phyloP scores from a whole-genome alignment of 2,113 vertebrate species.

The Brachyistius frenatus region DNA sequence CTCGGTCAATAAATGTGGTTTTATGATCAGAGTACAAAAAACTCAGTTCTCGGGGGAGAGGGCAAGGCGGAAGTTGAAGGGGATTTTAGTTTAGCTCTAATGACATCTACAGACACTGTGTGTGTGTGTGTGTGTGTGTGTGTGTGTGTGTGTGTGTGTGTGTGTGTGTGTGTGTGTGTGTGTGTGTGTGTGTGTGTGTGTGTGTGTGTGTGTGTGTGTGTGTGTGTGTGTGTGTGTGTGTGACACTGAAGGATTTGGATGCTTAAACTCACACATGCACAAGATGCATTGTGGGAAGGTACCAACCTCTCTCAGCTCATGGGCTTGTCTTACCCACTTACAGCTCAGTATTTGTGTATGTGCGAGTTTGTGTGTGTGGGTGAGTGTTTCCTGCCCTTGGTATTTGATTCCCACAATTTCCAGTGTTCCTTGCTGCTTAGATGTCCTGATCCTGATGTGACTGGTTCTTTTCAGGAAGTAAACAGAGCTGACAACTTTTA shows the following conservation, averaged over 20 bases:
- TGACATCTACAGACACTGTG: slow-evolving; percentile 65
- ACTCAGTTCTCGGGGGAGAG: slow-evolving; percentile 62
- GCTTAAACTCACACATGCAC: slow-evolving; percentile 9
- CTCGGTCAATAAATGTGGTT: slow-evolving; percentile 77
- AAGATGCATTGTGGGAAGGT: slow-evolving; percentile 59
- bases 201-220: slow-evolving; percentile 13
- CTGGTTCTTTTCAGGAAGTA: slow-evolving; percentile 22
- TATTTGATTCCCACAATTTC: slow-evolving; percentile 53
- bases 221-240: slow-evolving; percentile 29
- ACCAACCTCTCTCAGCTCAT: slow-evolving; percentile 20
- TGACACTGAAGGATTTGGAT: neutral
- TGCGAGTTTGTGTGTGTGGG: neutral
- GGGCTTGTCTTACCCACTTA: neutral
- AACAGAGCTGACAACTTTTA: neutral
- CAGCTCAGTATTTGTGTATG: slow-evolving; percentile 3
- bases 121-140: slow-evolving; percentile 16
- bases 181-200: slow-evolving; percentile 19
- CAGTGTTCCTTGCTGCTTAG: slow-evolving; percentile 28
- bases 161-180: slow-evolving; percentile 10
- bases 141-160: slow-evolving; percentile 28
- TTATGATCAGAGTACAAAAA: slow-evolving; percentile 71
- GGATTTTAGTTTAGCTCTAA: slow-evolving; percentile 64
- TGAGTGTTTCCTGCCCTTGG: slow-evolving; percentile 45
- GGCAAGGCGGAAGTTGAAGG: slow-evolving; percentile 56
- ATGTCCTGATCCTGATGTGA: slow-evolving; percentile 2